A percentile compares a stretch with the other conserved stretches of the same genome.
phyloP scores from a whole-genome alignment of 2,888 invertebrate genomes.

The Eucera pruinosa region DNA sequence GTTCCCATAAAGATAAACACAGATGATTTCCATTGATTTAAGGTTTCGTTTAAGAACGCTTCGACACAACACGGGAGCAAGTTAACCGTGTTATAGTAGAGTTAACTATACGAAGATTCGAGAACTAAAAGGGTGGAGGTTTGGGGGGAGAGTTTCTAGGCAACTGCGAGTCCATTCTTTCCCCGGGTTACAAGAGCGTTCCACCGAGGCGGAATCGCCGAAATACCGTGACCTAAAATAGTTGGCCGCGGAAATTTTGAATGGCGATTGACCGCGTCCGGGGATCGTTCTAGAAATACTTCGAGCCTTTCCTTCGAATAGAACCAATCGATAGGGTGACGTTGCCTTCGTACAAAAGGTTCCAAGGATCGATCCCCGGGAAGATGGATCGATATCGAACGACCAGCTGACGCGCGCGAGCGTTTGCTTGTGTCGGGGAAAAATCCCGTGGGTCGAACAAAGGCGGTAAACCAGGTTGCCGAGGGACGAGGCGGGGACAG shows the following conservation, averaged over 20 bases:
- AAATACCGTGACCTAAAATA: conserved; percentile 52
- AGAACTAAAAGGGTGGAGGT: not conserved
- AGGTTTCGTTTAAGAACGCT: too few relatives aligned
- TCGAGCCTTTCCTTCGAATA: conserved; percentile 17
- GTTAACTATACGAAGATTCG: too few relatives aligned
- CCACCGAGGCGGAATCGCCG: conserved; percentile 26
- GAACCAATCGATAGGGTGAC: conserved; percentile 11
- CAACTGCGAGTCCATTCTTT: conserved; percentile 20
- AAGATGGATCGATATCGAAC: conserved; percentile 28
- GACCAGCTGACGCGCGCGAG: conserved; percentile 15
- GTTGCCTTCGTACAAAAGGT: not conserved
- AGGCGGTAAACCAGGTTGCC: conserved; percentile 8
- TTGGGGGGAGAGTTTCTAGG: not conserved
- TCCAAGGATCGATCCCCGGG: not conserved
- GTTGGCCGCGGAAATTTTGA: conserved; percentile 38
- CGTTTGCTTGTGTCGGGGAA: conserved; percentile 6
- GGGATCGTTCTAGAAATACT: conserved; percentile 23
- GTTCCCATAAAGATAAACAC: too few relatives aligned
- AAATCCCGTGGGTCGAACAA: conserved; percentile 15
- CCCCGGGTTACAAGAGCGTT: conserved; percentile 6
- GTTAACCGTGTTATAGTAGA: too few relatives aligned
- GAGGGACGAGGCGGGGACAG: not conserved
- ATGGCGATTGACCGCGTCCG: conserved; percentile 11
- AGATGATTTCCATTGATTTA: too few relatives aligned
- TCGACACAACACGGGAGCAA: too few relatives aligned